Evolutionary conservation across 2,113 vertebrate genomes (phyloP), one percentile per base, ranked within the genome.

Genomic region (Tapirus terrestris): DNA sequence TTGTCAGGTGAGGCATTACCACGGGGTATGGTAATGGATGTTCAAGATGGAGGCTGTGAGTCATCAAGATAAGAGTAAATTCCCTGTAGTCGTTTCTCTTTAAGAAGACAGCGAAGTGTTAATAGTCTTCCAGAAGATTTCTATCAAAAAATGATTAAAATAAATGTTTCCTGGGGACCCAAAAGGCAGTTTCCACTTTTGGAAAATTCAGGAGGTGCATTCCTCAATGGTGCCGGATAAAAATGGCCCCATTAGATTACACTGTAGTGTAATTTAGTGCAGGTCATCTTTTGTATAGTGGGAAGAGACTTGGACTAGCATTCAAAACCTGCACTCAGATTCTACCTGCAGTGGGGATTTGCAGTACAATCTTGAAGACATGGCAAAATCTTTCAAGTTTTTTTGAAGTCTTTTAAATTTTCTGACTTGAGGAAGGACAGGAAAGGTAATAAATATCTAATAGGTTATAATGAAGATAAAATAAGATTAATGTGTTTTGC

Each of bases 101-200:
- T 72, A 96, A 83, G 45, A 95, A 72, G 45, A 17, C 61, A 89
- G 23, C 51, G 53, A 83, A 87, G 36, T 27, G 17, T 88, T 91
- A 92, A 85, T 80, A 97, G 85, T 83, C n/a, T 85, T 94, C 25
- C 33, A 67, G 86, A 83, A 95, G 95, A 93, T 93, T 94, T 92
- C 67, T 96, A 75, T 97, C 82, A 91, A 96, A 86, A 90, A 76
- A 33, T 84, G 79, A 95, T 95, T 89, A 89, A 95, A 96, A 85
- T 97, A 96, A 96, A 83, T 80, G 70, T 72, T 84, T 92, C 63
- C 8, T 14, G 29, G 63, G 36, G 51, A 68, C 61, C 20, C 33
- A 80, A 65, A 93, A 96, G 48, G n/a, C 58, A 72, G 14, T 92
- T 95, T 89, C 17, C 12, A 80, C 51, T 93, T 95, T 85, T 73